Percentiles rank a stretch among this genome's conserved stretches.
Conservation (phyloP, 2,113 vertebrate genomes). For the Cebus imitator region DNA sequence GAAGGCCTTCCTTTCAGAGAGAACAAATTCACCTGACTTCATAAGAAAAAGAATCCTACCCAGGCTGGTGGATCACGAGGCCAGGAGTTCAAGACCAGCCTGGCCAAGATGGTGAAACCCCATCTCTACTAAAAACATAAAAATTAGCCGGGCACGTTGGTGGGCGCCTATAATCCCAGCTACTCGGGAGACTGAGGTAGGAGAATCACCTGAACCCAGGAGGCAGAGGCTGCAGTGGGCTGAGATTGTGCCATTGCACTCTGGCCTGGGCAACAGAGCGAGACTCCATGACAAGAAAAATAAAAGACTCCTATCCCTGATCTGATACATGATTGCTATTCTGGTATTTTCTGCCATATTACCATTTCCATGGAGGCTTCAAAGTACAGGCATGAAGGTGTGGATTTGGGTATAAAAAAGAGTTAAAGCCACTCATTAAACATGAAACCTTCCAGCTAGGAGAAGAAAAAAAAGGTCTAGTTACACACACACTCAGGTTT, state of each 20-base stretch:
- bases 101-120: no score
- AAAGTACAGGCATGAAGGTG: background rate
- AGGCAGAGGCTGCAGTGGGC: no score
- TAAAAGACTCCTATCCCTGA: background rate
- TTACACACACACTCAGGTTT: background rate
- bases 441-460: background rate
- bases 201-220: no score
- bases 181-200: no score
- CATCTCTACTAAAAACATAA: no score
- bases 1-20: background rate
- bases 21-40: background rate
- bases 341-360: background rate
- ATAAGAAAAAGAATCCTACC: constrained; percentile 16
- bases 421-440: background rate
- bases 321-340: background rate
- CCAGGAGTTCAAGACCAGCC: no score
- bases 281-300: background rate
- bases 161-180: no score
- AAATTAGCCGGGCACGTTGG: no score
- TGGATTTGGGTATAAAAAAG: background rate
- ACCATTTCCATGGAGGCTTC: background rate
- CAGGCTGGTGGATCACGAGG: background rate
- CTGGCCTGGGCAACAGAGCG: no score
- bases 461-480: background rate
- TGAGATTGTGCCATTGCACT: no score